These are phyloP conservation scores for Hedya salicella DNA, from an alignment of 2,888 invertebrate genomes.

Conservation along the genomic window DNA sequence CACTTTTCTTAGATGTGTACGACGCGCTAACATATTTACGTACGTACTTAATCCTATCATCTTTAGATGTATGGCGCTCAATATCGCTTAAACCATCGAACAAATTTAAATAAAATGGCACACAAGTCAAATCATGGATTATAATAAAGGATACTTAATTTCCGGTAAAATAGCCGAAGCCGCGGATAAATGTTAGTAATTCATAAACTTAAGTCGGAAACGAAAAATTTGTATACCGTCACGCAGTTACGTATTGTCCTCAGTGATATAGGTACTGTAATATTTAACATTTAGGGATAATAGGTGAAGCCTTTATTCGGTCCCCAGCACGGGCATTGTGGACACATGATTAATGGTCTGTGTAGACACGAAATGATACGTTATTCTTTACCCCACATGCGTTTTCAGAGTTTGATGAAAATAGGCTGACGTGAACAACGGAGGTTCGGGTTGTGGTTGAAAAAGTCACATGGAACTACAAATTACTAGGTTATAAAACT, in stretches of 20 bases:
- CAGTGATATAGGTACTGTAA: slow-evolving; percentile 55
- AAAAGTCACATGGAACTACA: background rate
- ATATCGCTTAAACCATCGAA: too few relatives aligned
- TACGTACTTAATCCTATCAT: too few relatives aligned
- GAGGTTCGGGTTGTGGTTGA: background rate
- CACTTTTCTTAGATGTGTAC: too few relatives aligned
- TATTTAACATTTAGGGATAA: slow-evolving; percentile 70
- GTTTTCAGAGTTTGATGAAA: slow-evolving; percentile 43
- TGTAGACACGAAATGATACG: slow-evolving; percentile 71
- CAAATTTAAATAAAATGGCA: too few relatives aligned
- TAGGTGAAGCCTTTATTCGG: slow-evolving; percentile 71
- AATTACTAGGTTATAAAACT: background rate
- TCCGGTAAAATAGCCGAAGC: too few relatives aligned
- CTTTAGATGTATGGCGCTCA: too few relatives aligned
- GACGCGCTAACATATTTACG: too few relatives aligned
- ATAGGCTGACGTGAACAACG: slow-evolving; percentile 26
- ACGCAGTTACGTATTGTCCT: slow-evolving; percentile 40
- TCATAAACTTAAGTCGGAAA: background rate
- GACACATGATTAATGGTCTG: slow-evolving; percentile 76
- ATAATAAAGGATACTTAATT: too few relatives aligned
- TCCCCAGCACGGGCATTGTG: slow-evolving; percentile 73
- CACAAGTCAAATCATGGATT: too few relatives aligned
- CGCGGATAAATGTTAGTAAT: too few relatives aligned
- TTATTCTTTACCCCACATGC: slow-evolving; percentile 60
- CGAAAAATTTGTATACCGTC: slow-evolving; percentile 16